Base-by-base conservation (phyloP, 1,140 invertebrate genomes). In the Hypothenemus hampei region DNA sequence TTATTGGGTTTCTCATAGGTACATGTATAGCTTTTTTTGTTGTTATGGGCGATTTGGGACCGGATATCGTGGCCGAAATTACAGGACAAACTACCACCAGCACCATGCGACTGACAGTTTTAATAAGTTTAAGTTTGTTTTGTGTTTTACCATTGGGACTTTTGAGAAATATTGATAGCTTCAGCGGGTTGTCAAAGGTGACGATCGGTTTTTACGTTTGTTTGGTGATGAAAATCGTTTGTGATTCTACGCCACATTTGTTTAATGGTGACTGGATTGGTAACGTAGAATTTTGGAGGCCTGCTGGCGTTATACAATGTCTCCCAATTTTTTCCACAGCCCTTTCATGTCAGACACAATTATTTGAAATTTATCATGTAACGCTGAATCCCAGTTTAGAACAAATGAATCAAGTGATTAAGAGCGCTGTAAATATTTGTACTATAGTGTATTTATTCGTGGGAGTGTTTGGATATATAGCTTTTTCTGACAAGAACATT, bases 11-110 rank as follows among this genome's bases (percentile, higher is more conserved):
- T 67, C 76, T 97, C 39, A 77, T 97, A 67, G 95, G 95, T 7
- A 96, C 93, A 0, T 91, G 92, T 65, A 87, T 98, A 49, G 94
- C 94, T 6, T 98, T 94, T 69, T 93, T 97, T 75, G 93, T 98
- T n/a, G 92, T 98, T 8, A 90, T 98, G 56, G 95, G 95, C 4
- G 95, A 98, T 72, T 76, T 98, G 18, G 93, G 91, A 10, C 93
- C 95, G 53, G 84, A 87, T 62, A 92, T 98, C 58, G 76, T 97
- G 33, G 80, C 85, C 1, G 88, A 93, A 72, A 75, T 91, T 44
- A 80, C 92, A 37, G 78, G 83, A 31, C 77, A 91, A 15, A 80
- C 85, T 65, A 84, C 87, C 58, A 84, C 82, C 39, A 76, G 85
- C 58, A 82, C 80, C 31, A 72, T 91, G 36, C 77, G 82, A 58